Percentiles rank a stretch among this genome's conserved stretches.
phyloP scores from a whole-genome alignment of 2,797 vertebrate genomes.

The Megalops cyprinoides region DNA sequence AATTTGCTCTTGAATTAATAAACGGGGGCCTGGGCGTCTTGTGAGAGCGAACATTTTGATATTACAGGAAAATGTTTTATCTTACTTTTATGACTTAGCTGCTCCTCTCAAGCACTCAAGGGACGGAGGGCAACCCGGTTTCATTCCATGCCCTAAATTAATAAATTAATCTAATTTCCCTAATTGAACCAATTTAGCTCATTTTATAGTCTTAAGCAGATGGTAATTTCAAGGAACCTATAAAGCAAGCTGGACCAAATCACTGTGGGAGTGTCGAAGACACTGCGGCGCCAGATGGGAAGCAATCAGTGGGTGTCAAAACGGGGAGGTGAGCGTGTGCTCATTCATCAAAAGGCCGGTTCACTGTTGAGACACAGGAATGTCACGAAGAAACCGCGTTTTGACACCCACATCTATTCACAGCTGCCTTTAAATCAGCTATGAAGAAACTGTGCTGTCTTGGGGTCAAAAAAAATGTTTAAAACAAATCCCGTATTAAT shows the following conservation, averaged over 20 bases:
- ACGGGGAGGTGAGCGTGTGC: background rate
- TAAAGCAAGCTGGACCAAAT: slow-evolving; percentile 30
- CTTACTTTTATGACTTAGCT: slow-evolving; percentile 3
- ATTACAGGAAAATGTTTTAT: slow-evolving; percentile 25
- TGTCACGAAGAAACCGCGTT: background rate
- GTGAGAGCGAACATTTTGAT: slow-evolving; percentile 12
- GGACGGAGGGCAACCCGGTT: slow-evolving; percentile 30
- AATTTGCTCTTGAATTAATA: slow-evolving; percentile 36
- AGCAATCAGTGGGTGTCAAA: background rate
- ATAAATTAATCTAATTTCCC: slow-evolving; percentile 46
- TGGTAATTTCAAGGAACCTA: slow-evolving; percentile 40
- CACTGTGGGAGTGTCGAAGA: slow-evolving; percentile 32
- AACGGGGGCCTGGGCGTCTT: slow-evolving; percentile 23
- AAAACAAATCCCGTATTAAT: background rate
- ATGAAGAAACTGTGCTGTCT: no score
- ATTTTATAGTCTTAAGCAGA: slow-evolving; percentile 46
- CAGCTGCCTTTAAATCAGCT: slow-evolving; percentile 22
- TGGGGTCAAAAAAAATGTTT: no score
- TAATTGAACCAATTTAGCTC: slow-evolving; percentile 42
- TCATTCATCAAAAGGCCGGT: background rate
- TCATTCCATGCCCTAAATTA: slow-evolving; percentile 40
- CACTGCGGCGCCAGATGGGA: slow-evolving; percentile 26
- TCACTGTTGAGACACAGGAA: background rate
- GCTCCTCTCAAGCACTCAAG: slow-evolving; percentile 13
- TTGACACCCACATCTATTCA: no score